A percentile compares a stretch with the other conserved stretches of the same genome.
Conservation (phyloP, 2,113 vertebrate species). For the Octodon degus region DNA sequence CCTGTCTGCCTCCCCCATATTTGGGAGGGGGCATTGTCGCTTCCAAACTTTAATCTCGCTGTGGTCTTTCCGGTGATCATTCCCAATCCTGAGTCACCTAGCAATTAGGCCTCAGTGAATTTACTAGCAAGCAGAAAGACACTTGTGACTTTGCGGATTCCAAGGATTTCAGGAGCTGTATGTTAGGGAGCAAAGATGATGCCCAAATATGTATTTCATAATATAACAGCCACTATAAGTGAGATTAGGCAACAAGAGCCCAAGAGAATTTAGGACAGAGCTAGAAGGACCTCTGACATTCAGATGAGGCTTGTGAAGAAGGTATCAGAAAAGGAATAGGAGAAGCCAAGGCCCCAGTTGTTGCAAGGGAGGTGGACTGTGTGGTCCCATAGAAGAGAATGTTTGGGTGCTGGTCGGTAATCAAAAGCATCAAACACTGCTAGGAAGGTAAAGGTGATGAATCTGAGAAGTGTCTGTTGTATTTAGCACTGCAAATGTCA, state of each 20-base stretch:
- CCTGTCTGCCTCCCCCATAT: background rate
- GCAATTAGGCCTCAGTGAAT: background rate
- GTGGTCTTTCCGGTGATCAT: background rate
- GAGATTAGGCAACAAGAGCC: background rate
- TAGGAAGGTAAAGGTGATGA: slow-evolving; percentile 25
- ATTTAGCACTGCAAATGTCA: background rate
- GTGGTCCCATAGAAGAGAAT: background rate
- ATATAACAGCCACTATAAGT: background rate
- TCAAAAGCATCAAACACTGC: background rate
- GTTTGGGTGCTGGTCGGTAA: background rate
- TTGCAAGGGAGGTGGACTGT: background rate
- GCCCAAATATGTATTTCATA: background rate
- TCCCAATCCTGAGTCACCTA: background rate
- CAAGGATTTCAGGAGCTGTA: background rate
- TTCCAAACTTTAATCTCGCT: background rate
- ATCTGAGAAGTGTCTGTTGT: background rate
- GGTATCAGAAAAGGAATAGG: background rate
- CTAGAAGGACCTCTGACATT: background rate
- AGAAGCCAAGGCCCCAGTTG: background rate
- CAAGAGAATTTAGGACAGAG: background rate
- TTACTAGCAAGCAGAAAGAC: background rate
- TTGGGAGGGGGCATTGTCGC: background rate
- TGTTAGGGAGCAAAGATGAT: background rate
- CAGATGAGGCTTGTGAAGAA: slow-evolving; percentile 20
- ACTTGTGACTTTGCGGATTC: background rate